Evolutionary conservation across 1,140 invertebrate genomes (phyloP).

Genomic region (Scylla paramamosain): DNA sequence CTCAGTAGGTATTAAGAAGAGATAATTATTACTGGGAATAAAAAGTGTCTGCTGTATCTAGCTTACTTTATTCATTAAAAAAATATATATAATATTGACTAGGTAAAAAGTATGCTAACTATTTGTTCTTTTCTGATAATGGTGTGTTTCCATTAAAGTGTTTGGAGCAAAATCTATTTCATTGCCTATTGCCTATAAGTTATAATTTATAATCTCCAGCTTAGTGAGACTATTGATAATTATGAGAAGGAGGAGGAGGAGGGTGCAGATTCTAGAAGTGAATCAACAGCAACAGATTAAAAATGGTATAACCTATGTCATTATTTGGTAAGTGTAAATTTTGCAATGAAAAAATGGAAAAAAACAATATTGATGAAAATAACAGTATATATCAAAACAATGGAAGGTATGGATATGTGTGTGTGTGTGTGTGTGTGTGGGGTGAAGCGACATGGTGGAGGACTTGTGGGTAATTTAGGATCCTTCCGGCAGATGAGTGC

Average conservation of each 20-base stretch:
- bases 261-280: neutral
- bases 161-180: neutral
- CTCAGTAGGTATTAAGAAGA: neutral
- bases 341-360: neutral
- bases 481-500: constrained; percentile 56
- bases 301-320: neutral
- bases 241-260: neutral
- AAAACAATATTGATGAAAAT: neutral
- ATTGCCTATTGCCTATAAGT: neutral
- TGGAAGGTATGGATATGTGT: neutral
- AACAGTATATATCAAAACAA: neutral
- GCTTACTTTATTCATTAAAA: neutral
- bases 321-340: neutral
- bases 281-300: neutral
- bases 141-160: neutral
- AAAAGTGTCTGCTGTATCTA: neutral
- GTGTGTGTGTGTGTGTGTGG: neutral
- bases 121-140: constrained; percentile 15
- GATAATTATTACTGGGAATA: neutral
- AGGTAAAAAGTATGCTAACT: neutral
- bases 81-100: neutral
- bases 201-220: neutral
- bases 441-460: neutral
- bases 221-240: neutral
- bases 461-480: constrained; percentile 49